These are phyloP conservation scores for Callinectes sapidus DNA, from an alignment of 2,888 invertebrate species.

Conservation along the genomic window DNA sequence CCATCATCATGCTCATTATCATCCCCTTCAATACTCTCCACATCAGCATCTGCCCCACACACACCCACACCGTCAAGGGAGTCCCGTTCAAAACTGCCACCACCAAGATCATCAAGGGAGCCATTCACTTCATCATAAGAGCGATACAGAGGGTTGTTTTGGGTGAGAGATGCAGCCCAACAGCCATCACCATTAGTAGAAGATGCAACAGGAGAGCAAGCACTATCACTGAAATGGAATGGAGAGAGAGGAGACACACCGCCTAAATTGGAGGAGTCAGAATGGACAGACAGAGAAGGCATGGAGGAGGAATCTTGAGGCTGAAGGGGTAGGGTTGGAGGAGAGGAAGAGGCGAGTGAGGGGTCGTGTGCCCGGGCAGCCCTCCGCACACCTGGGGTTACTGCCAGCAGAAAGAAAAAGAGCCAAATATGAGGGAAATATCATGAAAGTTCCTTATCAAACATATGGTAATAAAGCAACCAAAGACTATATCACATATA, in stretches of 20 bases:
- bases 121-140: slow-evolving; percentile 71
- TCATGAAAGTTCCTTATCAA: slow-evolving; percentile 10
- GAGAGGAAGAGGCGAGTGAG: slow-evolving; percentile 54
- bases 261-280: slow-evolving; percentile 44
- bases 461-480: not conserved
- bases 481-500: not conserved
- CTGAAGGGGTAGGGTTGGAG: slow-evolving; percentile 48
- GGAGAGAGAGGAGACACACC: slow-evolving; percentile 52
- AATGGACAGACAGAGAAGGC: slow-evolving; percentile 54
- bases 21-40: slow-evolving; percentile 50
- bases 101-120: slow-evolving; percentile 57
- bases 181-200: not conserved
- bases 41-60: slow-evolving; percentile 48
- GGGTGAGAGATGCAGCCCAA: slow-evolving; percentile 43
- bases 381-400: slow-evolving; percentile 65
- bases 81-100: slow-evolving; percentile 60
- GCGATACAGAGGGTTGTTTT: slow-evolving; percentile 68
- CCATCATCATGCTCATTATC: slow-evolving; percentile 9
- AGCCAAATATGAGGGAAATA: slow-evolving; percentile 45
- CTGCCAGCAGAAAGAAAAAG: slow-evolving; percentile 64
- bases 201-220: slow-evolving; percentile 51
- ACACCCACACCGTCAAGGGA: slow-evolving; percentile 54
- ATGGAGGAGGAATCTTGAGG: slow-evolving; percentile 44
- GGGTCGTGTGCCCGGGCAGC: slow-evolving; percentile 63
- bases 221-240: slow-evolving; percentile 19